A percentile compares a stretch with the other conserved stretches of the same genome.
These are phyloP conservation scores for Pinctada fucata DNA, from an alignment of 2,888 invertebrate species.

Conservation along the genomic window DNA sequence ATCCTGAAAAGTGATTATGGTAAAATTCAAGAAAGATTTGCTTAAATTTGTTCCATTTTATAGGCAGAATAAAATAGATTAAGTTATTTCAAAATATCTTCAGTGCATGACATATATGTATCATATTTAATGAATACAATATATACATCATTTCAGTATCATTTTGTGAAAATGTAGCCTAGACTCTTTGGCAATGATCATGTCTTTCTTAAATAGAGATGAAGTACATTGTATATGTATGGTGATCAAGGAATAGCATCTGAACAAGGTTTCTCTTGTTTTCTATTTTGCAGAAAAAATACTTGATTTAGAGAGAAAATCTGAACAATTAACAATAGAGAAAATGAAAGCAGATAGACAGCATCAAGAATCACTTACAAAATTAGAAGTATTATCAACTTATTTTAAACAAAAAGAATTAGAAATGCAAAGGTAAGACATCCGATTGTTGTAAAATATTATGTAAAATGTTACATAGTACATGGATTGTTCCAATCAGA, in stretches of 20 bases:
- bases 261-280: background rate
- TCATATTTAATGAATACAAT: too few species aligned
- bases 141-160: too few species aligned
- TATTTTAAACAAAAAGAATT: conserved; percentile 94
- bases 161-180: too few species aligned
- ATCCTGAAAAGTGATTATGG: background rate
- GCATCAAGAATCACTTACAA: conserved; percentile 87
- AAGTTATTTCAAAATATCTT: too few species aligned
- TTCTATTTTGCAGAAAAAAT: conserved; percentile 62
- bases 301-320: conserved; percentile 63
- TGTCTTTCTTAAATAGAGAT: too few species aligned
- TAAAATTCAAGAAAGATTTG: background rate
- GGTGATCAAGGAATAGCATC: too few species aligned
- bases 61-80: too few species aligned
- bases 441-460: background rate
- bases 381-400: conserved; percentile 89
- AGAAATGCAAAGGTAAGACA: conserved; percentile 82
- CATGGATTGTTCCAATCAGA: too few species aligned
- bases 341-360: conserved; percentile 82
- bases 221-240: too few species aligned
- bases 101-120: too few species aligned
- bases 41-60: background rate
- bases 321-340: conserved; percentile 69
- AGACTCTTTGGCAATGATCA: too few species aligned
- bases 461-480: background rate